Evolutionary conservation across 2,113 vertebrate genomes (phyloP), one percentile per base, ranked within the genome.

Genomic region (Lophura nycthemera): DNA sequence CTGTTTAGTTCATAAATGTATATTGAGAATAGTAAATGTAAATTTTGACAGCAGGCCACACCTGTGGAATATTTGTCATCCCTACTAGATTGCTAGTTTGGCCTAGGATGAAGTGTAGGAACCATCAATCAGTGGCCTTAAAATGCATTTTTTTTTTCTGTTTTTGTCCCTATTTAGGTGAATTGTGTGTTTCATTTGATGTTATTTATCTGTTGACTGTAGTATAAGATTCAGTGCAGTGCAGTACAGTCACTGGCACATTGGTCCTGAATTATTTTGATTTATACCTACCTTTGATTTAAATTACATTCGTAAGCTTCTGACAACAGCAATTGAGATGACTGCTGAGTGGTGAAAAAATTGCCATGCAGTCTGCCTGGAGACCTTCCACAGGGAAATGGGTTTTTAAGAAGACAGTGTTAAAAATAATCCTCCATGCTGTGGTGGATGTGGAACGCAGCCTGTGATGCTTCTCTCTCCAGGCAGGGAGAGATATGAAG

Each of bases 231-330:
- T 74, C 79, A 88, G 30, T 57, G 57, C 52, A 71, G 32, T 76
- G 64, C 79, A 72, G 71, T 94, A 38, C 19, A 85, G 71, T 64
- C 34, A 36, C 25, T 48, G 64, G 60, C 56, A 64, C 18, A 43
- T 72, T 64, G 61, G 34, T 69, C 61, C 69, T 90, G 75, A 80
- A 70, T 88, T 83, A 25, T 50, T 92, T 72, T 88, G 91, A 89
- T 94, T 92, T 83, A 88, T 80, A 71, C 32, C 52, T 75, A 36
- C 4, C 8, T 9, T 69, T 89, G 50, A 83, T 80, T 92, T 70
- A 75, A 85, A 89, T 89, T 60, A 65, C 14, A 48, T 89, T 67
- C 77, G 60, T 36, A 77, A 76, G 32, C 72, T 70, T 63, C 87
- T 92, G 74, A 76, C 81, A 72, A 13, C 43, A 75, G 36, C 78